Conservation (phyloP, 2,113 vertebrate species). For the Rhabdomys dilectus region DNA sequence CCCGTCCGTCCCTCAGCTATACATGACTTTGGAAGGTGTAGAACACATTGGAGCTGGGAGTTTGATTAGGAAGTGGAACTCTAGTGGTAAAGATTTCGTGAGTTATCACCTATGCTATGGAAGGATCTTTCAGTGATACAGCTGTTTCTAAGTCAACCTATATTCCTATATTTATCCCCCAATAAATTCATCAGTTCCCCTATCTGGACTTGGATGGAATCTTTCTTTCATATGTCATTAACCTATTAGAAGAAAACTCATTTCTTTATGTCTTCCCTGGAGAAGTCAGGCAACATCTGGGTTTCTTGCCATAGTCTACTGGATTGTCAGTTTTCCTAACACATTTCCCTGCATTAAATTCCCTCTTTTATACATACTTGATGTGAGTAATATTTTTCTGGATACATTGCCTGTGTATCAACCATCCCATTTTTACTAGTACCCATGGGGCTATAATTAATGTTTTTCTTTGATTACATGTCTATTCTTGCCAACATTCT, state of each 20-base stretch:
- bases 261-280: neutral
- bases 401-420: neutral
- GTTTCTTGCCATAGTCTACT: neutral
- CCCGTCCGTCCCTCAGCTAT: neutral
- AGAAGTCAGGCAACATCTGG: neutral
- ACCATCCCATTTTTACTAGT: slow-evolving; percentile 18
- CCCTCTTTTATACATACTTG: neutral
- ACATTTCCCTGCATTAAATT: neutral
- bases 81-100: neutral
- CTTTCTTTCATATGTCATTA: neutral
- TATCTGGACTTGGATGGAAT: neutral
- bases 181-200: neutral
- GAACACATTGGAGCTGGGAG: neutral
- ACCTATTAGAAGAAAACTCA: neutral
- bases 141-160: neutral
- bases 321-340: neutral
- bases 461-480: slow-evolving; percentile 31
- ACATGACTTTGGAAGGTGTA: neutral
- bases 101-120: neutral
- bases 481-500: slow-evolving; percentile 50
- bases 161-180: neutral
- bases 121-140: neutral
- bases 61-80: neutral
- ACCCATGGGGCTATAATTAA: slow-evolving; percentile 1
- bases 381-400: slow-evolving; percentile 33